These are phyloP conservation scores for Apolygus lucorum DNA, from an alignment of 1,140 invertebrate genomes.

Conservation along the genomic window DNA sequence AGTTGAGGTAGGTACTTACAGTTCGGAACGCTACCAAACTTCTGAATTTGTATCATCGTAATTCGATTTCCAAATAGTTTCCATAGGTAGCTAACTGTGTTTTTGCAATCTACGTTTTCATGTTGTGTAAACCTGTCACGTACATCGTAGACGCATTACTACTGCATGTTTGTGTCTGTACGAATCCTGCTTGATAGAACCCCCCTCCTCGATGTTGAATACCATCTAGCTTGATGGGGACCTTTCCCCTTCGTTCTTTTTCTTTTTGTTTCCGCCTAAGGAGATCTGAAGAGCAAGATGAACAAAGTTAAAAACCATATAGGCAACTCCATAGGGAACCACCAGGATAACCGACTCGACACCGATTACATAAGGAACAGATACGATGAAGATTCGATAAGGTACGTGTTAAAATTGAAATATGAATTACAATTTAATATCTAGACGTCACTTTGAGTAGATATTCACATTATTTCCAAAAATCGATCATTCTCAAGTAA, in stretches of 20 bases:
- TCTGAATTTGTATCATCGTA: too few species aligned
- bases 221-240: conserved; percentile 27
- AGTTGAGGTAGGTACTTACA: too few species aligned
- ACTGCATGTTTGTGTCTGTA: not conserved
- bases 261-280: conserved; percentile 38
- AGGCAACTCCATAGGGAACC: conserved; percentile 55
- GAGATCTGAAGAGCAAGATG: conserved; percentile 61
- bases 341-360: conserved; percentile 64
- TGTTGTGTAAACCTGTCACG: too few species aligned
- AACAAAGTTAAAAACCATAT: conserved; percentile 65
- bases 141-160: too few species aligned
- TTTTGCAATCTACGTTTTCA: too few species aligned
- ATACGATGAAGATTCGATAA: conserved; percentile 47
- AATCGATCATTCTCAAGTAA: too few species aligned
- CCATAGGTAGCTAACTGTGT: too few species aligned
- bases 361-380: conserved; percentile 59
- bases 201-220: conserved; percentile 23
- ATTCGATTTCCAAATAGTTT: too few species aligned
- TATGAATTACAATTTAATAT: too few species aligned
- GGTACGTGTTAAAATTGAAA: conserved; percentile 32
- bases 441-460: too few species aligned
- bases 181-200: not conserved
- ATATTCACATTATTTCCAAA: too few species aligned
- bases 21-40: too few species aligned
- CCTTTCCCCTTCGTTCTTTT: conserved; percentile 19